phyloP scores from a whole-genome alignment of 2,113 vertebrate species.

The Corythaeola cristata region DNA sequence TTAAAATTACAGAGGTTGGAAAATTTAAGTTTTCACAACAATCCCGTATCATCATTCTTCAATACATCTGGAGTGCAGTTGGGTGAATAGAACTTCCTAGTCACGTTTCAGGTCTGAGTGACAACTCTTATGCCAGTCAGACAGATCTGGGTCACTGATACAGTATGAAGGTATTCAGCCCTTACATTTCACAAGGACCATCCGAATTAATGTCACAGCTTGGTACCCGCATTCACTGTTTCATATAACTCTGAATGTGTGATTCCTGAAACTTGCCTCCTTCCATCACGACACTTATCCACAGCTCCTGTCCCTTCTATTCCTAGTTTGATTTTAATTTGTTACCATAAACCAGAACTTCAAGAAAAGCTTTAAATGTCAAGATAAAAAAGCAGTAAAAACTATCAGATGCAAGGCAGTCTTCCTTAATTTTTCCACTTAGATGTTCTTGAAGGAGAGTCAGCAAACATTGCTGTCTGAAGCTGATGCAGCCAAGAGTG shows the following conservation, averaged over 20 bases:
- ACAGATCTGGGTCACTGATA: rapidly evolving
- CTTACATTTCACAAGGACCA: not conserved
- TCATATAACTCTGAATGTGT: not conserved
- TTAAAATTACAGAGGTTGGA: not conserved
- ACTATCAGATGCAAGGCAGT: not conserved
- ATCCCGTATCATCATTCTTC: not conserved
- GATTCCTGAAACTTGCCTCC: not conserved
- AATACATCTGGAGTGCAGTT: not conserved
- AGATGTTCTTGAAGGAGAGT: not conserved
- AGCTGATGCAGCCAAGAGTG: not conserved
- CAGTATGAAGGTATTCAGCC: not conserved
- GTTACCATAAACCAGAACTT: not conserved
- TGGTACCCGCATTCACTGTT: not conserved
- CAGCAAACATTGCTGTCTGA: not conserved
- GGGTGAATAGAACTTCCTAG: not conserved
- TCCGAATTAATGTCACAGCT: not conserved
- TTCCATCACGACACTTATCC: not conserved
- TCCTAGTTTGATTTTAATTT: not conserved
- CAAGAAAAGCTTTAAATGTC: not conserved
- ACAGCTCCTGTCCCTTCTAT: not conserved
- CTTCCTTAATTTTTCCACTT: not conserved
- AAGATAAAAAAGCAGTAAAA: not conserved
- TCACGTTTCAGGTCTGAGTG: not conserved
- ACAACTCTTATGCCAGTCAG: not conserved
- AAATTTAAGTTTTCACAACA: not conserved